Evolutionary conservation across 2,888 invertebrate species (phyloP), one percentile per base, ranked within the genome.

Genomic region (Eurytoma californica): DNA sequence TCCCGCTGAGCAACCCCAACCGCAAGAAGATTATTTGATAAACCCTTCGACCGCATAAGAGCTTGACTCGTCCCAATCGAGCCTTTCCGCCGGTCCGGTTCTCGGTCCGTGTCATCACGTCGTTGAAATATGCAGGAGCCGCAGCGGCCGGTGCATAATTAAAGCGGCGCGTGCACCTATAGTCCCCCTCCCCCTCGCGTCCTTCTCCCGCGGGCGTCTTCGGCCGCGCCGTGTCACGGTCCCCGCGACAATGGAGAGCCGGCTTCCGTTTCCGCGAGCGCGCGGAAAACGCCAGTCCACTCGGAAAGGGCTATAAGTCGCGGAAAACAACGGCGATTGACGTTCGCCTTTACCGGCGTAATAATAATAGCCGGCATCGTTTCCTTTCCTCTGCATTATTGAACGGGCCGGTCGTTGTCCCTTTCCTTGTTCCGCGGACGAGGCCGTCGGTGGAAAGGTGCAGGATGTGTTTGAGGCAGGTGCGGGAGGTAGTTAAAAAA

Each of bases 221-320:
- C 49, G n/a, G 39, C 39, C 39, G 39, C 39, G 65, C 39, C 63
- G 39, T 63, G 39, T 63, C 63, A 39, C 18, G 49, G 47, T n/a
- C 49, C 49, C 13, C 65, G 39, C 65, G 47, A 49, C 63, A 39
- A 39, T 63, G 24, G 58, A 49, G 49, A 12, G 39, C n/a, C 20
- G 12, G 24, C 24, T 73, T 66, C 66, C 66, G 73, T 58, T 73
- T 66, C 73, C 73, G 55, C 24, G 49, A 58, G 66, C 57, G 47
- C 16, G 20, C 2, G 13, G 60, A 58, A 73, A 66, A 49, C 14
- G 39, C 2, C 9, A 9, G 39, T 39, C 9, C 39, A 9, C 39
- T 1, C 24, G 66, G 51, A 53, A 67, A 67, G 67, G 53, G 67
- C 30, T 67, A 67, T 53, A 67, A 55, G 53, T 13, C 16, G 55